Evolutionary conservation across 2,888 invertebrate species (phyloP), one percentile per base, ranked within the genome.

Genomic region (Acanthosepion pharaonis): DNA sequence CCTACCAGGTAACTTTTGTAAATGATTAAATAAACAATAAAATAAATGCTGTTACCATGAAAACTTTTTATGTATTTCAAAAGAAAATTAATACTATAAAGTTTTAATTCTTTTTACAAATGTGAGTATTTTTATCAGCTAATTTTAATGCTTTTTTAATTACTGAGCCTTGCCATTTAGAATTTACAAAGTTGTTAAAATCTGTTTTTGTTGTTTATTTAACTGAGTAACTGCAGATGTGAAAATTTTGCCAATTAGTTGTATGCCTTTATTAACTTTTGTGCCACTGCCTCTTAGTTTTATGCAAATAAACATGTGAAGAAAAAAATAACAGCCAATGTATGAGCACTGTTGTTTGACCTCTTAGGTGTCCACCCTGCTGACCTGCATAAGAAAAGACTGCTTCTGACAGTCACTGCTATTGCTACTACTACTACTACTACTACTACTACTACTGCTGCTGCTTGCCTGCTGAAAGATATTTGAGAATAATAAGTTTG

Each of bases 331-430:
- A 78, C 78, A n/a, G 78, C 78, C 78, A 78, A 78, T 78, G 78
- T 78, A 78, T 78, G 18, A 78, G 78, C n/a, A n/a, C 78, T 78
- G 78, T 78, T 78, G 78, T 78, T 78, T 78, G 78, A n/a, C 78
- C 78, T 78, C 78, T 78, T n/a, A n/a, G 78, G 78, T 78, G 78
- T 78, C 78, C 78, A 78, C 78, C 78, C 78, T n/a, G 78, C 78
- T 78, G n/a, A 78, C n/a, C 78, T n/a, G 78, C 78, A 78, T 78
- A 78, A n/a, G n/a, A 78, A 59, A 59, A 6, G 59, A 23, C 59
- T 59, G 59, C 59, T 59, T 59, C 59, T 59, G 78, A 78, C n/a
- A 78, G 78, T 78, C 78, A 78, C 78, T 78, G n/a, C 78, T 78
- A 78, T n/a, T n/a, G 15, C 78, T 78, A 33, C 78, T 33, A 28